Evolutionary conservation across 2,888 invertebrate genomes (phyloP), one percentile per base, ranked within the genome.

Genomic region (Lottia gigantea): DNA sequence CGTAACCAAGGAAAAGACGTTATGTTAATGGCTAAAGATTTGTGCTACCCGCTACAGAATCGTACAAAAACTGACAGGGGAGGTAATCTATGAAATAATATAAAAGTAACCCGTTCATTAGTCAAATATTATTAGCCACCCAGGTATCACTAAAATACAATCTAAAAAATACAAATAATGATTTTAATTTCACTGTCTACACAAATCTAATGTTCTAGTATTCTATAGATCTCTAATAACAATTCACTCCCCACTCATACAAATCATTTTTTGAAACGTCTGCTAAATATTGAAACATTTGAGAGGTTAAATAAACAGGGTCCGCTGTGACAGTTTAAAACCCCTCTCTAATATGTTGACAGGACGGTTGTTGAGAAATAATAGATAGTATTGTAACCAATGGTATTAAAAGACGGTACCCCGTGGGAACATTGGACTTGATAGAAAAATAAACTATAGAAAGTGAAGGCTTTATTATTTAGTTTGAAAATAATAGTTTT

Each of bases 251-350:
- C 7, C 40, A 11, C 6, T 40, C 40, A 40, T 40, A 40, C 55
- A 23, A 55, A 55, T 23, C 55, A 55, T 11, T 11, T 19, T 2
- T 55, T 55, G 11, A 55, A 55, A 55, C 14, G 40, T 55, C 55
- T 23, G 19, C 55, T 23, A 55, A 55, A 55, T 55, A 55, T 55
- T 55, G 55, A 55, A 55, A 55, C 55, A 55, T 55, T 55, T 55
- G 55, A 55, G 40, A 11, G 40, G 40, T 40, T 40, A 40, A 40
- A 23, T 55, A 55, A 55, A 55, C 23, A 55, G 55, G 15, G 55
- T 12, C 23, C 11, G 55, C 19, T 55, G 23, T 55, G 55, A 23
- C 55, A 23, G 19, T 55, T 55, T 55, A 55, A 55, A 55, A 19
- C 55, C 23, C 19, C 19, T 23, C 23, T 23, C 55, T 55, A 55